phyloP scores from a whole-genome alignment of 2,113 vertebrate genomes.

The Psilopsiagon aymara region DNA sequence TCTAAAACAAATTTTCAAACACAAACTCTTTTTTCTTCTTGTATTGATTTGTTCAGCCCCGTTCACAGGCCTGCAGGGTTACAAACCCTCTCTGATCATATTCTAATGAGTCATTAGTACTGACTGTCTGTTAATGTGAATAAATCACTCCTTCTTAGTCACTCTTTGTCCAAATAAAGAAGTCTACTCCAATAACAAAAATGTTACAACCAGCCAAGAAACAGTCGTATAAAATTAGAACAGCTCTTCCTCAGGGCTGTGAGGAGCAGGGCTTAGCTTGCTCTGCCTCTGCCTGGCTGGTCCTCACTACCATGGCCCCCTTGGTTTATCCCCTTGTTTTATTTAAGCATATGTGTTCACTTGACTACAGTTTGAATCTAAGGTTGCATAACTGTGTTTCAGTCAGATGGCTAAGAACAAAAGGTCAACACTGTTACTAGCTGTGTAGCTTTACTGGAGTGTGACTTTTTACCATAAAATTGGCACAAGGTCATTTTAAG shows the following conservation, averaged over 20 bases:
- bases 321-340: not conserved
- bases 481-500: slow-evolving; percentile 24
- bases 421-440: not conserved
- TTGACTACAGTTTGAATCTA: not conserved
- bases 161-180: slow-evolving; percentile 37
- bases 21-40: not conserved
- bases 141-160: slow-evolving; percentile 52
- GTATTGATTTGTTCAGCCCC: not conserved
- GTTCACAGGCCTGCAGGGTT: not conserved
- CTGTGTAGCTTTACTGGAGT: slow-evolving; percentile 24
- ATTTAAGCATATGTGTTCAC: not conserved
- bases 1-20: not conserved
- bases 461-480: slow-evolving; percentile 17
- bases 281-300: not conserved
- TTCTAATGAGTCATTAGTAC: slow-evolving; percentile 50
- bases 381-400: not conserved
- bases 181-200: slow-evolving; percentile 26
- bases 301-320: not conserved
- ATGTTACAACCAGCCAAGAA: not conserved
- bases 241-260: not conserved
- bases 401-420: not conserved
- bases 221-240: slow-evolving; percentile 8
- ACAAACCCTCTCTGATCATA: slow-evolving; percentile 50
- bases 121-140: slow-evolving; percentile 34
- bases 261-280: not conserved